phyloP scores from a whole-genome alignment of 2,888 invertebrate genomes.

The Stenolophus ochropezus region DNA sequence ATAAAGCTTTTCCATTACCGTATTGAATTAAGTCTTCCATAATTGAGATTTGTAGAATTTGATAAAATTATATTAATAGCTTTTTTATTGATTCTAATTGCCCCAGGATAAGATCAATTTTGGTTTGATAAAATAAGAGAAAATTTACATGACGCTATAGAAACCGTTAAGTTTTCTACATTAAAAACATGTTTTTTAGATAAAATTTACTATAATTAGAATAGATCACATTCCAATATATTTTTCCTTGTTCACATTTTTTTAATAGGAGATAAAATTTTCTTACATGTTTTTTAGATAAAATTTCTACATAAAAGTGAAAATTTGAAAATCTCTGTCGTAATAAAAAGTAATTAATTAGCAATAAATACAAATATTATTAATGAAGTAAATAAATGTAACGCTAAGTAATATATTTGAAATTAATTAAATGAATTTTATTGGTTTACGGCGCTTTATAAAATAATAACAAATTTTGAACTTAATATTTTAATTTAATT shows the following conservation, averaged over 20 bases:
- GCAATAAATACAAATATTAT: neutral
- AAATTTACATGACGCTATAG: neutral
- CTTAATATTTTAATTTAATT: neutral
- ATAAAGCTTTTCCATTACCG: neutral
- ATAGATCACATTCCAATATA: neutral
- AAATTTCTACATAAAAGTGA: neutral
- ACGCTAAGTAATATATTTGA: neutral
- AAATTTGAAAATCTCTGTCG: neutral
- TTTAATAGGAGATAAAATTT: neutral
- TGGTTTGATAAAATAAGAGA: neutral
- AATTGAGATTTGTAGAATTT: neutral
- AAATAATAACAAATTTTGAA: neutral
- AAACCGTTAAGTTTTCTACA: neutral
- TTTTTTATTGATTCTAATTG: neutral
- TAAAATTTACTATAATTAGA: neutral
- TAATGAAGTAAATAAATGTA: neutral
- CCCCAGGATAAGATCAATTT: neutral
- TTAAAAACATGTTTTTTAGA: neutral
- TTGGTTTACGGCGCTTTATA: neutral
- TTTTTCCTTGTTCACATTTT: neutral
- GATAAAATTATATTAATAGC: conserved; percentile 13
- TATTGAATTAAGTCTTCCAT: neutral
- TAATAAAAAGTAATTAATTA: neutral
- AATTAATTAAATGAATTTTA: neutral
- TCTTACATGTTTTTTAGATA: neutral